Evolutionary conservation across 2,113 vertebrate species (phyloP).

Genomic region (Apodemus sylvaticus): DNA sequence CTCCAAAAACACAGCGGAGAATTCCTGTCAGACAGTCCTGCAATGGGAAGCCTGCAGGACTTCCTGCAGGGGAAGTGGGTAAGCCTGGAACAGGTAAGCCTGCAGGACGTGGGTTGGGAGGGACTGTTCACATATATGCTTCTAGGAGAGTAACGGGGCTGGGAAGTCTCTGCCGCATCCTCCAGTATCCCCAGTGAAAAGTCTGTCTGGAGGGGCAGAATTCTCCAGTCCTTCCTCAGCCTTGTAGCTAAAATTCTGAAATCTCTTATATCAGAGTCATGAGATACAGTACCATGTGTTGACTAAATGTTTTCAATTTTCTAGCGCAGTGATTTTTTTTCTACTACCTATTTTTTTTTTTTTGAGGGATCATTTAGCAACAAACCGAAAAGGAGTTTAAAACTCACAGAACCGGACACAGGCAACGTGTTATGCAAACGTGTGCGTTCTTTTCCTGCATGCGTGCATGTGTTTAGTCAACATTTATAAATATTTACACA

Average conservation of each 20-base stretch:
- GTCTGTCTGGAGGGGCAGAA: neutral
- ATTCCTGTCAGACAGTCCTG: neutral
- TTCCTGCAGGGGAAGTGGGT: too few relatives aligned
- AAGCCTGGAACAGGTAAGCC: neutral
- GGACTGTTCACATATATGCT: neutral
- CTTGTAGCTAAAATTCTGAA: neutral
- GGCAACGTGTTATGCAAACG: neutral
- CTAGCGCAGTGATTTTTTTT: neutral
- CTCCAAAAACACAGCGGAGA: neutral
- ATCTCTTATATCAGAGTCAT: neutral
- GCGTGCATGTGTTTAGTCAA: neutral
- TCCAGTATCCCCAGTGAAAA: neutral
- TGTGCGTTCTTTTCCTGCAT: neutral
- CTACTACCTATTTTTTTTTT: neutral
- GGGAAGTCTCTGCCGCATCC: neutral
- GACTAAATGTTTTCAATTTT: neutral
- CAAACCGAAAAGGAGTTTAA: slow-evolving; percentile 36
- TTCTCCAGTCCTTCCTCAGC: neutral
- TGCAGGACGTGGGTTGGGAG: neutral
- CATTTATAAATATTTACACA: neutral
- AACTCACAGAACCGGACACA: neutral
- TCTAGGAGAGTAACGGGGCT: neutral
- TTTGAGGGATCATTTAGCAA: neutral
- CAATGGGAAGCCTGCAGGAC: too few relatives aligned
- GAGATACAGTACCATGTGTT: neutral